Evolutionary conservation across 2,888 invertebrate genomes (phyloP), one percentile per base, ranked within the genome.

Genomic region (Phanerotoma sp.): DNA sequence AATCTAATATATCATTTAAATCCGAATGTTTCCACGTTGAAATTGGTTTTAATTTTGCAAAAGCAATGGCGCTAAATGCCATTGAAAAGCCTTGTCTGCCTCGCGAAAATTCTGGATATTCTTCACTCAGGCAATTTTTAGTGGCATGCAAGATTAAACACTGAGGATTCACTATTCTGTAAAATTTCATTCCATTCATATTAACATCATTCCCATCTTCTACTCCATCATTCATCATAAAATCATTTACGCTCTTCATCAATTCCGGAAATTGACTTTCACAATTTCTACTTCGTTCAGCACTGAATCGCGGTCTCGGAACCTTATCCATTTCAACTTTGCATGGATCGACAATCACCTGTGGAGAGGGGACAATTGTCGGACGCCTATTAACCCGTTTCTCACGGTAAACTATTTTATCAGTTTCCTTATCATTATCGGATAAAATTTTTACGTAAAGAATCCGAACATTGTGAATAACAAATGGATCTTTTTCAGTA

Each of bases 401-500:
- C 5, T 66, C 70, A 0, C 75, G 63, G 58, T 69, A 77, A 22
- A 77, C 66, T 2, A 76, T 62, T n/a, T 61, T 65, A 10, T 74
- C n/a, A n/a, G n/a, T n/a, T n/a, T 72, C 2, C 62, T 40, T 1
- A 66, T 52, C n/a, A 2, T 66, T 63, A 28, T 66, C 41, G 1
- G 54, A 61, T 3, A 67, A 69, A 1, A 69, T 68, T 46, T 73
- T 76, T 2, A 77, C 62, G 28, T 76, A 77, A 13, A 77, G 54
- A 4, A 77, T 66, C 3, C 51, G 55, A 0, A 76, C 13, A 0
- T 67, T 71, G 28, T 77, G 77, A 37, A 77, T 63, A 4, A 70
- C 6, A 28, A 73, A 74, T 1, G 73, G 62, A 59, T 77, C 75
- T 9, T 65, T 73, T 2, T 71, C 71, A 10, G 67, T 71, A 44